Evolutionary conservation across 37 sponge, comb jelly and placozoan genomes (phyloP).

Genomic region (Aplysina aerophoba): DNA sequence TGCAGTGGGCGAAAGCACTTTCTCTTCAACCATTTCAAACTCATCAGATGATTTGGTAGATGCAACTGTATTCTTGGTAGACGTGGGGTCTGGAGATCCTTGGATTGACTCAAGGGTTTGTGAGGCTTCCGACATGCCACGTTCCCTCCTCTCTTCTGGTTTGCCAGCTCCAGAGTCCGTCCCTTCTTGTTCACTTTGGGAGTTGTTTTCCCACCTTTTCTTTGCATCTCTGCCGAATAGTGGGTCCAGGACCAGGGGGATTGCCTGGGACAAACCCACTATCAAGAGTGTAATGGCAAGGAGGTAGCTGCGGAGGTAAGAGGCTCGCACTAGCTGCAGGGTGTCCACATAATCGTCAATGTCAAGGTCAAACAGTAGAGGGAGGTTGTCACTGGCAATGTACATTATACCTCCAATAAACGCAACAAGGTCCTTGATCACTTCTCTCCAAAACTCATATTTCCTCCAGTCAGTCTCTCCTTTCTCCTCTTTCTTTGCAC

Average conservation of each 20-base stretch:
- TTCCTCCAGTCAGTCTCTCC: neutral
- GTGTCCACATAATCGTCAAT: neutral
- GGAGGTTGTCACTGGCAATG: slow-evolving; percentile 15
- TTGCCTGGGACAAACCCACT: neutral
- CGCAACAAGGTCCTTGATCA: neutral
- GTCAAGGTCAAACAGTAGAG: neutral
- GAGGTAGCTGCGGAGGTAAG: neutral
- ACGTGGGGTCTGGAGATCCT: too few species aligned
- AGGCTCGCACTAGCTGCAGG: neutral
- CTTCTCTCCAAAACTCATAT: neutral
- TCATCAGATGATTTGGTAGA: neutral
- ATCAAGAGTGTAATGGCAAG: slow-evolving; percentile 1
- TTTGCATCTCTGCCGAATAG: neutral
- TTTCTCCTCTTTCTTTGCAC: too few species aligned
- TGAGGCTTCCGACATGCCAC: too few species aligned
- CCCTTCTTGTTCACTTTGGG: neutral
- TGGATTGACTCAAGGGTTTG: neutral
- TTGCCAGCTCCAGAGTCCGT: neutral
- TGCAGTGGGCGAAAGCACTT: neutral
- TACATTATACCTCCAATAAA: neutral
- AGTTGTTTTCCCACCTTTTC: neutral
- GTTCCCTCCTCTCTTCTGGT: neutral
- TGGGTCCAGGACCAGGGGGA: neutral
- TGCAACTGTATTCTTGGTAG: too few species aligned
- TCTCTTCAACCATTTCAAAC: neutral